A percentile compares a stretch with the other conserved stretches of the same genome.
phyloP scores from a whole-genome alignment of 2,888 invertebrate genomes.

The Melanargia galathea region DNA sequence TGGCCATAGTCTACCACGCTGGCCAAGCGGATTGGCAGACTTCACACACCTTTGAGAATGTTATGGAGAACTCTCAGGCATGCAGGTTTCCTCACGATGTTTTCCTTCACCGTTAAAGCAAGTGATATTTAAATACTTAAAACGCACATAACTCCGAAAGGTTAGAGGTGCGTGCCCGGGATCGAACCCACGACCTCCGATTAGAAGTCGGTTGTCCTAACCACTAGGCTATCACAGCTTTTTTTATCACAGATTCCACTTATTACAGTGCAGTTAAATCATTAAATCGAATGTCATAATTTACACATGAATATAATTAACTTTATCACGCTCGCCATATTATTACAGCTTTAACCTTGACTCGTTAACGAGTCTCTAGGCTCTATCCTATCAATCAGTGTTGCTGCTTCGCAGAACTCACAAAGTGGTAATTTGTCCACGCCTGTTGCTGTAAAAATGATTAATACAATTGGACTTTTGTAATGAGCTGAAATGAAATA shows the following conservation, averaged over 20 bases:
- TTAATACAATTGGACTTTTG: not conserved
- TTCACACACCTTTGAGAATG: no score
- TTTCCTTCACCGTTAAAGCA: no score
- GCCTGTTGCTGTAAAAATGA: slow-evolving; percentile 1
- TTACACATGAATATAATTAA: not conserved
- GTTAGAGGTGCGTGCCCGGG: no score
- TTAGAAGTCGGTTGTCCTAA: no score
- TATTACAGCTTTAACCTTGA: slow-evolving; percentile 6
- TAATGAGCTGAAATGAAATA: not conserved
- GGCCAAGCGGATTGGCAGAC: no score
- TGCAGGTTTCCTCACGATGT: no score
- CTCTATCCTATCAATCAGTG: slow-evolving; percentile 21
- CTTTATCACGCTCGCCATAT: slow-evolving; percentile 6
- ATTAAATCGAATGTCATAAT: not conserved
- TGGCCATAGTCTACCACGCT: no score
- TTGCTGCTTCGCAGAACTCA: not conserved
- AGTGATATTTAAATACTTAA: no score
- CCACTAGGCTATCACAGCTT: no score
- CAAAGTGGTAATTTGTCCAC: slow-evolving; percentile 2
- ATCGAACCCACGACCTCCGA: no score
- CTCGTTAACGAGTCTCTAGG: slow-evolving; percentile 4
- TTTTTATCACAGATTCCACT: not conserved
- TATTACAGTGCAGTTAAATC: slow-evolving; percentile 1
- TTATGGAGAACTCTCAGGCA: no score
- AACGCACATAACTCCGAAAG: no score